Percentiles rank a stretch among this genome's conserved stretches.
These are phyloP conservation scores for Halictus quadricinctus DNA, from an alignment of 2,888 invertebrate genomes.

Conservation along the genomic window DNA sequence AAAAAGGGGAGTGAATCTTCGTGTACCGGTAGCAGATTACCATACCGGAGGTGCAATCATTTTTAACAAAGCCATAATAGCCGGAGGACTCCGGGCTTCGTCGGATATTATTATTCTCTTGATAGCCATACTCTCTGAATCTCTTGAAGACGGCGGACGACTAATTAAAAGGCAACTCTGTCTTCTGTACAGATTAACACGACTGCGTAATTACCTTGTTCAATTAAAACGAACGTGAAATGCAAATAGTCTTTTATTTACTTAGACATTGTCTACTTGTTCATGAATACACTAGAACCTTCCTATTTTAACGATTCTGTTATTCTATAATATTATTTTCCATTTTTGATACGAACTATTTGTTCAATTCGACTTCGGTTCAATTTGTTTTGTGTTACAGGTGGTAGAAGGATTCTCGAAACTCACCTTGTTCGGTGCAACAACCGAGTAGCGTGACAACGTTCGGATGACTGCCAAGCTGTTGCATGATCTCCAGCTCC, in stretches of 20 bases:
- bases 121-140: not conserved
- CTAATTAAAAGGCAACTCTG: not conserved
- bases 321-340: no score
- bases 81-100: no score
- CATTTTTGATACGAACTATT: no score
- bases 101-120: not conserved
- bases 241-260: not conserved
- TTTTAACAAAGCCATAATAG: constrained; percentile 8
- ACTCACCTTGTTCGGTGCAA: constrained; percentile 91
- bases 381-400: not conserved
- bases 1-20: constrained; percentile 12
- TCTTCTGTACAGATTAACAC: not conserved
- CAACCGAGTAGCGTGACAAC: constrained; percentile 92
- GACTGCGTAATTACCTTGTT: not conserved
- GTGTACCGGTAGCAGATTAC: constrained; percentile 3
- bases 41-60: constrained; percentile 2
- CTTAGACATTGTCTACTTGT: no score
- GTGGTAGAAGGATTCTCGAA: not conserved
- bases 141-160: not conserved
- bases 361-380: not conserved
- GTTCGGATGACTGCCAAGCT: constrained; percentile 91
- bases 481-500: constrained; percentile 91
- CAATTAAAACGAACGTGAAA: not conserved
- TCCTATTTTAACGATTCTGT: no score
- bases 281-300: no score